A percentile compares a stretch with the other conserved stretches of the same genome.
These are phyloP conservation scores for Adoxophyes honmai DNA, from an alignment of 1,140 invertebrate genomes.

Conservation along the genomic window DNA sequence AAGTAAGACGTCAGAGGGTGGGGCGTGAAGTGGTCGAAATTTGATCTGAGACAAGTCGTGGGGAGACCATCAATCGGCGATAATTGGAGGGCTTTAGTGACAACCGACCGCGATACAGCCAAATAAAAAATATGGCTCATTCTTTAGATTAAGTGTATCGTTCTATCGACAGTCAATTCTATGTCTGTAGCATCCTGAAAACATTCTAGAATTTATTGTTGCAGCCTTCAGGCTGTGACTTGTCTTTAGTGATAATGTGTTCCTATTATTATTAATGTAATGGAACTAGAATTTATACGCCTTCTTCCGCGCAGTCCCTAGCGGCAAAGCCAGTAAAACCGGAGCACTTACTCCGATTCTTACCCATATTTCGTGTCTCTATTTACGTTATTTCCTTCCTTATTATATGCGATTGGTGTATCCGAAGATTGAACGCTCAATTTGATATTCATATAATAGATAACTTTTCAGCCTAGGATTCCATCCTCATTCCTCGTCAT, in stretches of 20 bases:
- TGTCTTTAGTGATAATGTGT: background rate
- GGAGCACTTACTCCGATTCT: background rate
- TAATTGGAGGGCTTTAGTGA: conserved; percentile 63
- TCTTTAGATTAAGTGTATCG: conserved; percentile 12
- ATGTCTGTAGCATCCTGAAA: too few relatives aligned
- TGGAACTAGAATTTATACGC: background rate
- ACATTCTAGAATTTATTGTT: too few relatives aligned
- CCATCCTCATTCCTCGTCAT: too few relatives aligned
- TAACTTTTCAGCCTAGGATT: too few relatives aligned
- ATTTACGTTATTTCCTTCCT: conserved; percentile 6
- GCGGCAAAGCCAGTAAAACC: background rate
- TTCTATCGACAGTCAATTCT: too few relatives aligned
- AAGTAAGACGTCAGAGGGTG: conserved; percentile 44
- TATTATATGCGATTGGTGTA: background rate
- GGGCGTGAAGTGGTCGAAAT: conserved; percentile 61
- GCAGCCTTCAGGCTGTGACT: too few relatives aligned
- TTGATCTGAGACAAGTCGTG: conserved; percentile 58
- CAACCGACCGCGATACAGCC: conserved; percentile 41
- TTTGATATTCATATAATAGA: too few relatives aligned
- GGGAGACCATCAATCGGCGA: conserved; percentile 59
- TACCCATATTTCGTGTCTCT: background rate
- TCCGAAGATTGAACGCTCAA: too few relatives aligned
- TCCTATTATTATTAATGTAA: conserved; percentile 1
- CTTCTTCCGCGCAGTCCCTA: background rate
- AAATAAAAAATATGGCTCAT: conserved; percentile 17